These are phyloP conservation scores for Limnephilus lunatus DNA, from an alignment of 2,888 invertebrate species.

Conservation along the genomic window DNA sequence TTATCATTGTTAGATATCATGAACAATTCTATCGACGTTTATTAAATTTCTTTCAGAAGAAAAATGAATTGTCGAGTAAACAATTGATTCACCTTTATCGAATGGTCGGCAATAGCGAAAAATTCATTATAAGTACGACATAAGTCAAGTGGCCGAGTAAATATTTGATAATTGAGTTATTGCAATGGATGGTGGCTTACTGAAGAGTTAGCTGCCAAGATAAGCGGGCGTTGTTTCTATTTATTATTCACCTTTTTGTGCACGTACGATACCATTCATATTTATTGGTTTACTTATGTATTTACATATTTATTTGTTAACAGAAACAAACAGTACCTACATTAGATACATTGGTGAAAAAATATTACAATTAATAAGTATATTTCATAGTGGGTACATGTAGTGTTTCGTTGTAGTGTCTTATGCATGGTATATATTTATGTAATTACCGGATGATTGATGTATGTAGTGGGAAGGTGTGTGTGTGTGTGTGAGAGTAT, in stretches of 20 bases:
- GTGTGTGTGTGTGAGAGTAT: too few relatives aligned
- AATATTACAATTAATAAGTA: too few relatives aligned
- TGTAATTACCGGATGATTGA: too few relatives aligned
- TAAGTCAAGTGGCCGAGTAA: conserved; percentile 20
- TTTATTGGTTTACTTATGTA: neutral
- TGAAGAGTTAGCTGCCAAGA: conserved; percentile 2
- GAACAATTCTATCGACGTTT: conserved; percentile 28
- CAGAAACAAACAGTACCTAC: too few relatives aligned
- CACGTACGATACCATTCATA: neutral
- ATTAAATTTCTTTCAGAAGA: conserved; percentile 6
- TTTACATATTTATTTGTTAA: too few relatives aligned
- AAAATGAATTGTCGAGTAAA: conserved; percentile 37
- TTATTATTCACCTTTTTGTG: neutral
- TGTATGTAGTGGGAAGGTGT: too few relatives aligned
- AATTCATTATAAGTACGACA: conserved; percentile 38
- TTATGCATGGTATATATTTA: too few relatives aligned
- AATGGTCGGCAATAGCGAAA: conserved; percentile 9
- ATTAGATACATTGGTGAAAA: too few relatives aligned
- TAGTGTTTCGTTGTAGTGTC: too few relatives aligned
- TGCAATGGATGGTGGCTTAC: conserved; percentile 22
- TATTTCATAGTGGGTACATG: too few relatives aligned
- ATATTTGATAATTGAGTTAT: conserved; percentile 50
- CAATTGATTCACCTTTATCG: conserved; percentile 1
- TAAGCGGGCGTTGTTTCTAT: neutral
- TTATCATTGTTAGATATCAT: neutral